Percentiles rank a stretch among this genome's conserved stretches.
Conservation (phyloP, 2,797 vertebrate genomes). For the Fundulus diaphanus region DNA sequence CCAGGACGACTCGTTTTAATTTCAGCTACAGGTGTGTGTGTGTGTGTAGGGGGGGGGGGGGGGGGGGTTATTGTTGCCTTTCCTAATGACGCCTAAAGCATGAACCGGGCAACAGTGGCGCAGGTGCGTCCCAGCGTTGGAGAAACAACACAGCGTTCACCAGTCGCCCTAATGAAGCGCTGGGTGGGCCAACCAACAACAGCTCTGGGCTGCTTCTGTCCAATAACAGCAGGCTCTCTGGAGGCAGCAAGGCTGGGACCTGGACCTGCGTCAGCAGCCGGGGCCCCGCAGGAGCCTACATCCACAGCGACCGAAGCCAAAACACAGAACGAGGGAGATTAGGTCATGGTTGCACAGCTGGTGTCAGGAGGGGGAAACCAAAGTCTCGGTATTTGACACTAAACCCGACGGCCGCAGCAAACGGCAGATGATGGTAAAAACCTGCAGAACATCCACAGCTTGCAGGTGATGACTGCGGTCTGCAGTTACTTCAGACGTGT, state of each 20-base stretch:
- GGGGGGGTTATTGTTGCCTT: slow-evolving; percentile 68
- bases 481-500: background rate
- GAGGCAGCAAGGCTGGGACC: slow-evolving; percentile 19
- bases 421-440: too few relatives aligned
- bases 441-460: too few relatives aligned
- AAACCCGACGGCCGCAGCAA: background rate
- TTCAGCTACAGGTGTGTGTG: slow-evolving; percentile 17
- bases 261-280: slow-evolving; percentile 48
- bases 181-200: slow-evolving; percentile 34
- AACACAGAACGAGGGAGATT: background rate
- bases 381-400: background rate
- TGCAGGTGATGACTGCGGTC: background rate
- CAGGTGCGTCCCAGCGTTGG: slow-evolving; percentile 53
- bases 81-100: slow-evolving; percentile 72
- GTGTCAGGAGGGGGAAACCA: background rate
- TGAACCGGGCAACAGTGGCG: slow-evolving; percentile 47
- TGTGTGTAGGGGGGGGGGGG: too few relatives aligned
- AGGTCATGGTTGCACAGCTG: background rate
- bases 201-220: slow-evolving; percentile 7
- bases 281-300: slow-evolving; percentile 24
- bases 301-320: slow-evolving; percentile 9
- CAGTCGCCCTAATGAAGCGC: slow-evolving; percentile 69
- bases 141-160: slow-evolving; percentile 56
- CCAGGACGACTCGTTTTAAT: slow-evolving; percentile 43
- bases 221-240: slow-evolving; percentile 52